Percentiles rank a stretch among this genome's conserved stretches.
phyloP scores from a whole-genome alignment of 2,113 vertebrate species.

The Triplophysa dalaica region DNA sequence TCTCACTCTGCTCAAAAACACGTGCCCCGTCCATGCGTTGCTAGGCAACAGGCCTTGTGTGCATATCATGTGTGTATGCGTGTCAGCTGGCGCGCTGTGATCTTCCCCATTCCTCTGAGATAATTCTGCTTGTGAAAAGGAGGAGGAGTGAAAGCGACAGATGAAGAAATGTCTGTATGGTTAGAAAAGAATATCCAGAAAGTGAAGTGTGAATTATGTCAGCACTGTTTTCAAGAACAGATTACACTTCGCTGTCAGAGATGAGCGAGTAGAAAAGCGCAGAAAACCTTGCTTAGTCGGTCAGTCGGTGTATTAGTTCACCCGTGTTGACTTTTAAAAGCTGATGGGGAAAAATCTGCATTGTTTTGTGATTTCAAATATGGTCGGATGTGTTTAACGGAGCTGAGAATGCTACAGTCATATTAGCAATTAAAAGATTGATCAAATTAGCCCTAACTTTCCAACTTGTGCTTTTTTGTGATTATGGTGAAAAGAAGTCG shows the following conservation, averaged over 20 bases:
- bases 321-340: background rate
- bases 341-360: background rate
- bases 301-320: background rate
- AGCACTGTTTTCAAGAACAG: background rate
- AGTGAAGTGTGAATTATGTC: background rate
- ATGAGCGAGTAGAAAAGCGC: slow-evolving; percentile 3
- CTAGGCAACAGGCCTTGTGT: slow-evolving; percentile 76
- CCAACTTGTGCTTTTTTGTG: no score
- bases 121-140: slow-evolving; percentile 49
- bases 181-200: slow-evolving; percentile 59
- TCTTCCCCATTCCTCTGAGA: slow-evolving; percentile 47
- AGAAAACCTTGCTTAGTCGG: slow-evolving; percentile 32
- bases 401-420: background rate
- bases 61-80: slow-evolving; percentile 58
- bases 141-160: slow-evolving; percentile 27
- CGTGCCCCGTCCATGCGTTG: slow-evolving; percentile 75
- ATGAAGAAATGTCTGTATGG: slow-evolving; percentile 58
- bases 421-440: no score
- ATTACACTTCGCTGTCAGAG: slow-evolving; percentile 23
- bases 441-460: no score
- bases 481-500: no score
- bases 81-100: slow-evolving; percentile 66
- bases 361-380: background rate
- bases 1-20: slow-evolving; percentile 64
- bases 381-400: background rate